phyloP scores from a whole-genome alignment of 2,888 invertebrate species.

The Mesorhabditis sp. region DNA sequence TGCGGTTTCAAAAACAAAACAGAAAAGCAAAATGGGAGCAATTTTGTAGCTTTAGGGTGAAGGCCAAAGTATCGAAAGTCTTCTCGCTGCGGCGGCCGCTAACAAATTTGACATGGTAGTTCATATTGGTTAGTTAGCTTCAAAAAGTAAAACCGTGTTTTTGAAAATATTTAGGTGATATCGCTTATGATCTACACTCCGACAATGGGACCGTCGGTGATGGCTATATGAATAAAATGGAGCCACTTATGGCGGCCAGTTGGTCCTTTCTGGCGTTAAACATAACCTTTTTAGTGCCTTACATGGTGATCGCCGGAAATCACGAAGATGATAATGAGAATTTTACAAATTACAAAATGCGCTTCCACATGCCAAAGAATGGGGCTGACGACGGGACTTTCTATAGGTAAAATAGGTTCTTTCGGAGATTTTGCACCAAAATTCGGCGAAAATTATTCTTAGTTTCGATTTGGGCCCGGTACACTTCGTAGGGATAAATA shows the following conservation, averaged over 20 bases:
- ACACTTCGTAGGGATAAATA: conserved; percentile 86
- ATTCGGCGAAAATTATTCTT: conserved; percentile 17
- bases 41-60: conserved; percentile 79
- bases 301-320: conserved; percentile 75
- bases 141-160: neutral
- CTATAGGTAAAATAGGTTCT: conserved; percentile 51
- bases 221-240: conserved; percentile 85
- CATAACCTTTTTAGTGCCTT: conserved; percentile 68
- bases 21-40: conserved; percentile 55
- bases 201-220: conserved; percentile 80
- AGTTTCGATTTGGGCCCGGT: conserved; percentile 79
- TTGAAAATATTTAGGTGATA: conserved; percentile 71
- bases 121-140: conserved; percentile 49
- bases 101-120: conserved; percentile 55
- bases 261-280: too few relatives aligned
- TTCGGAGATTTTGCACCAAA: conserved; percentile 11
- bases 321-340: conserved; percentile 68
- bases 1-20: too few relatives aligned
- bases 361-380: conserved; percentile 83
- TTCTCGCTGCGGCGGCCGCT: conserved; percentile 26
- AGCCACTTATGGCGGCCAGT: conserved; percentile 70
- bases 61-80: conserved; percentile 66
- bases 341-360: conserved; percentile 84
- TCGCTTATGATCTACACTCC: conserved; percentile 84
- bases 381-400: conserved; percentile 57